Conservation (phyloP, 1,140 invertebrate genomes). For the Belonocnema kinseyi region DNA sequence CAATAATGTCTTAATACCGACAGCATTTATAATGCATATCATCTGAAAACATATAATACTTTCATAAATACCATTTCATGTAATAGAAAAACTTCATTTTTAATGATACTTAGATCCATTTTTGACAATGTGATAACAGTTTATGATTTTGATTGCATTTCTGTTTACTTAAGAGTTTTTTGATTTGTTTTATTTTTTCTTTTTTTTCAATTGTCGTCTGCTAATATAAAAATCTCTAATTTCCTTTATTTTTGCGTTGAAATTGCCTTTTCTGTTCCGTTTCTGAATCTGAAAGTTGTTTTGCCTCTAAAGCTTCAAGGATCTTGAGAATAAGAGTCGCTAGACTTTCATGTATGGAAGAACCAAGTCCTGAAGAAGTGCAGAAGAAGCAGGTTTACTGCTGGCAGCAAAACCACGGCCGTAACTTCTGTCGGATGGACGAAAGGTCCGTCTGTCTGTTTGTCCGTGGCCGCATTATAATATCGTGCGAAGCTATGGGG, state of each 20-base stretch:
- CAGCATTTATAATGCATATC: no score
- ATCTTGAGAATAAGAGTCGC: constrained; percentile 21
- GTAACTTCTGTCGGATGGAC: constrained; percentile 50
- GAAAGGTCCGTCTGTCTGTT: constrained; percentile 32
- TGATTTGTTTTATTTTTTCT: no score
- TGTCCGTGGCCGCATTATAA: constrained; percentile 31
- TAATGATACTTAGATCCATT: no score
- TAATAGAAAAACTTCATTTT: no score
- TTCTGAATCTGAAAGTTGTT: neutral
- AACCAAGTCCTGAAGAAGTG: neutral
- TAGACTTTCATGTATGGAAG: neutral
- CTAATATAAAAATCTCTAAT: neutral
- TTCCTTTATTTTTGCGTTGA: neutral
- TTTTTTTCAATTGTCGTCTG: no score
- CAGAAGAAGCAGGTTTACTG: constrained; percentile 52
- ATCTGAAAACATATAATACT: no score
- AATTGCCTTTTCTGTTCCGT: neutral
- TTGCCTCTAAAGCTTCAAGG: constrained; percentile 36
- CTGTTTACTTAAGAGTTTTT: no score
- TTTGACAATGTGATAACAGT: no score
- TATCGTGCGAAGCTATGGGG: constrained; percentile 38
- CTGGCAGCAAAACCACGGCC: constrained; percentile 59
- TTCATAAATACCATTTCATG: no score
- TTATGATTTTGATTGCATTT: no score
- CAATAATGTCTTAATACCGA: no score